Conservation (phyloP, 2,797 vertebrate species). For the Acanthis flammea region DNA sequence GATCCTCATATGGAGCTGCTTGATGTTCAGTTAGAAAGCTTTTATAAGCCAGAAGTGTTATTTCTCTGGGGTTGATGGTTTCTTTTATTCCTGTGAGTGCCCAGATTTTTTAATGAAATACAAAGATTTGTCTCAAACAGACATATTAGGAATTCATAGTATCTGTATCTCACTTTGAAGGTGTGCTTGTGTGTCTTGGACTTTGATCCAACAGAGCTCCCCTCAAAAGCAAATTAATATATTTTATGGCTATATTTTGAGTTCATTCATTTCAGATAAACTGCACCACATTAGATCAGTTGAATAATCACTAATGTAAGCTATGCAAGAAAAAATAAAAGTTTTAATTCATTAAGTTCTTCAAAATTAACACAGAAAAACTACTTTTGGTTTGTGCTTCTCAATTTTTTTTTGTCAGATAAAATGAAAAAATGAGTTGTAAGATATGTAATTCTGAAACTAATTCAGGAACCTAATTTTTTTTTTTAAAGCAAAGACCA, state of each 20-base stretch:
- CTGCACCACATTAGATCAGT: neutral
- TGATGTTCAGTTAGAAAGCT: constrained; percentile 6
- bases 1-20: neutral
- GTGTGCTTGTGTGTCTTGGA: neutral
- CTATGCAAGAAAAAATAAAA: neutral
- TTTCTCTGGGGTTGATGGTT: neutral
- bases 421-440: neutral
- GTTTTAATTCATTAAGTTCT: neutral
- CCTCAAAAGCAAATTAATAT: neutral
- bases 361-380: neutral
- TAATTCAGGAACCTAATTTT: neutral
- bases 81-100: neutral
- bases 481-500: neutral
- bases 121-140: neutral
- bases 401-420: neutral
- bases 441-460: neutral
- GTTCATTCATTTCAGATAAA: neutral
- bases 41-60: neutral
- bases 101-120: neutral
- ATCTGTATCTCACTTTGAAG: neutral
- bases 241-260: neutral
- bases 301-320: neutral
- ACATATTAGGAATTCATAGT: neutral
- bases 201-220: neutral
- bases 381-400: neutral